phyloP scores from a whole-genome alignment of 2,888 invertebrate species.

The Eutolmus rufibarbis region DNA sequence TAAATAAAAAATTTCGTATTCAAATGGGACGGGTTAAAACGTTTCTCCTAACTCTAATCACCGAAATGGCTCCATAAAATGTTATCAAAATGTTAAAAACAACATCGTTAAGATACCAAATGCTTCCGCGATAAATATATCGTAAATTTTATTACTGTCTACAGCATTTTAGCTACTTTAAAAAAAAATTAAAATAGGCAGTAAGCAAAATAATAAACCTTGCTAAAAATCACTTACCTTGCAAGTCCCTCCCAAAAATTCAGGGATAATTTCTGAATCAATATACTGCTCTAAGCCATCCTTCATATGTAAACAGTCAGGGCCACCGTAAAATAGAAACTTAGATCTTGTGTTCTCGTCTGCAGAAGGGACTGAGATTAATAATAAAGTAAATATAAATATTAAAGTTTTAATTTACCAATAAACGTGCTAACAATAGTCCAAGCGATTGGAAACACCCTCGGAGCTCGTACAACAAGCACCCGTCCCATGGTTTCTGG shows the following conservation, averaged over 20 bases:
- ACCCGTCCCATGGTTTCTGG: constrained; percentile 94
- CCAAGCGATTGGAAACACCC: constrained; percentile 95
- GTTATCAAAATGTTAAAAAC: not conserved
- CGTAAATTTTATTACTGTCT: not conserved
- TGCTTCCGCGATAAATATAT: not conserved
- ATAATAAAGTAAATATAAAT: not conserved
- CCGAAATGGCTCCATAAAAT: not conserved
- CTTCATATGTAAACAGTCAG: constrained; percentile 79
- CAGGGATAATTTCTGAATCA: constrained; percentile 83
- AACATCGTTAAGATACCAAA: not conserved
- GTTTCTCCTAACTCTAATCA: not conserved
- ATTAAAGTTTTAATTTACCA: constrained; percentile 64
- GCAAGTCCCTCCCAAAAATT: constrained; percentile 90
- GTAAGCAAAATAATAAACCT: not conserved
- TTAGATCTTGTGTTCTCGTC: constrained; percentile 93
- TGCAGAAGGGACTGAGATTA: constrained; percentile 56
- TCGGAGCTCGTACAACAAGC: constrained; percentile 87
- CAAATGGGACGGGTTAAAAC: not conserved
- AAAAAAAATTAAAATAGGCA: not conserved
- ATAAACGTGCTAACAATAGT: constrained; percentile 94
- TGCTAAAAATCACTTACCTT: constrained; percentile 69
- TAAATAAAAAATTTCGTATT: not conserved
- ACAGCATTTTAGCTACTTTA: not conserved
- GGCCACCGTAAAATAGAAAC: constrained; percentile 90
- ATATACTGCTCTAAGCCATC: constrained; percentile 88